These are phyloP conservation scores for Drosophila fulvimacula DNA, from an alignment of 2,888 invertebrate species.

Conservation along the genomic window DNA sequence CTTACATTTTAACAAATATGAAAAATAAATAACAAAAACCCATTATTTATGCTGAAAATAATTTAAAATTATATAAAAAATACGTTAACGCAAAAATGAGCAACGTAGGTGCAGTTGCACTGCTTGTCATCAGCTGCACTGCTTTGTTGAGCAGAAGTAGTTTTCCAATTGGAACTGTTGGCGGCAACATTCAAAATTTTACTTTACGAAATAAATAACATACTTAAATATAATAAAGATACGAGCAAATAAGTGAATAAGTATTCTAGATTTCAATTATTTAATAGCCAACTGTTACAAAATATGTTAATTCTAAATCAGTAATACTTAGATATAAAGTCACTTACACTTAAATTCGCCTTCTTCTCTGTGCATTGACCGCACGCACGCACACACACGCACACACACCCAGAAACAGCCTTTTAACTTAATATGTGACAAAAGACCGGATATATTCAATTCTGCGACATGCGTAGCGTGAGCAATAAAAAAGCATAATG, in stretches of 20 bases:
- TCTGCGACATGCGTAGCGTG: constrained; percentile 47
- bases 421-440: constrained; percentile 34
- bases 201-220: no score
- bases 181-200: not conserved
- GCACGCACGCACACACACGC: constrained; percentile 21
- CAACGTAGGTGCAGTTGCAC: not conserved
- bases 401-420: not conserved
- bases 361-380: constrained; percentile 54
- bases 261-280: no score
- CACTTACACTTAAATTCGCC: constrained; percentile 5
- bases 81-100: not conserved
- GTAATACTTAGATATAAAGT: constrained; percentile 2
- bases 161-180: not conserved
- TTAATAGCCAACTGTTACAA: no score
- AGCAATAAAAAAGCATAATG: not conserved
- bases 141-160: constrained; percentile 13
- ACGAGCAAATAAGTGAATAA: no score
- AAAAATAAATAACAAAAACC: no score
- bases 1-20: no score
- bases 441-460: constrained; percentile 76
- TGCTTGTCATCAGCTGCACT: constrained; percentile 29
- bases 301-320: constrained; percentile 11
- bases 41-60: no score
- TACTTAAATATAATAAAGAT: no score
- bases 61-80: not conserved